Percentiles rank a stretch among this genome's conserved stretches.
Conservation (phyloP, 2,113 vertebrate species). For the Limnothrissa miodon region DNA sequence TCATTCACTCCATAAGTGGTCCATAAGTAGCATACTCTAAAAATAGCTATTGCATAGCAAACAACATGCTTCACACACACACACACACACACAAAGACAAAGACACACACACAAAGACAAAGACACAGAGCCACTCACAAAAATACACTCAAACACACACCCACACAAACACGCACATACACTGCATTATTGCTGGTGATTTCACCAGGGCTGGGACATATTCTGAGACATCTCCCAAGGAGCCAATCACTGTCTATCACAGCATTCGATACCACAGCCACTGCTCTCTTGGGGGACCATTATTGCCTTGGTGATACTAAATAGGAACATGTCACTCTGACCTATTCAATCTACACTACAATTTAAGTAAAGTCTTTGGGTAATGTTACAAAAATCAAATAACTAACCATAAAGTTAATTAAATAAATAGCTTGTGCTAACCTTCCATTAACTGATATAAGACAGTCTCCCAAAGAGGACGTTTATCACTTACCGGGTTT, state of each 20-base stretch:
- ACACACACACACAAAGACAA: neutral
- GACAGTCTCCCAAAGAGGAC: neutral
- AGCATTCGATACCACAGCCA: too few relatives aligned
- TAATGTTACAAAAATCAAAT: neutral
- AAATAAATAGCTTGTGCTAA: too few relatives aligned
- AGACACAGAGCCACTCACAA: too few relatives aligned
- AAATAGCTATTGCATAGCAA: neutral
- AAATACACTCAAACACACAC: neutral
- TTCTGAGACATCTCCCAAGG: neutral
- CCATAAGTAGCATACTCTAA: neutral
- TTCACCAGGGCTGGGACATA: neutral
- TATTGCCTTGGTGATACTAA: neutral
- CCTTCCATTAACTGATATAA: neutral
- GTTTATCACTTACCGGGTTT: neutral
- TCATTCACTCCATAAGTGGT: neutral
- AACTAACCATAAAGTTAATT: neutral
- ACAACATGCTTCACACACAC: neutral
- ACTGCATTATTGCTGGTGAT: neutral
- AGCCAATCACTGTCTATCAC: conserved; percentile 1
- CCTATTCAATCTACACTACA: neutral
- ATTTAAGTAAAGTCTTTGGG: neutral
- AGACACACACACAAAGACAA: too few relatives aligned
- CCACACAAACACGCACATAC: too few relatives aligned
- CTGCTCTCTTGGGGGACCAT: neutral
- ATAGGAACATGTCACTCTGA: neutral